Base-by-base conservation (phyloP, 1,140 invertebrate genomes). In the Mya arenaria region DNA sequence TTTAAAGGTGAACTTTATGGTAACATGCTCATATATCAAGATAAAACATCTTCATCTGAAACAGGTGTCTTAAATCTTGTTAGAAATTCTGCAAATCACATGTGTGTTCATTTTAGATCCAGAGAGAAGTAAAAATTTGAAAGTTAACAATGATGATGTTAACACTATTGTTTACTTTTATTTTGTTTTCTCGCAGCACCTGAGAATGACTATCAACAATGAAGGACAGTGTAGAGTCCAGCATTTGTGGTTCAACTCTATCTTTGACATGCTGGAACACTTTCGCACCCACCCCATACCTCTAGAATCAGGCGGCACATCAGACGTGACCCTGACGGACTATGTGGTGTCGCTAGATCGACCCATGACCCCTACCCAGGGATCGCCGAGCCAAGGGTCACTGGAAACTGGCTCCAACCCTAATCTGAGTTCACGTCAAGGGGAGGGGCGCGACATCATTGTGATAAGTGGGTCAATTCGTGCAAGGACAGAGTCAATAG, bases 221-320 rank as follows among this genome's bases (percentile, higher is more conserved):
- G 95, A 97, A 87, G 97, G 97, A 0, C 96, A 98, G 88, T 99
- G 98, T 92, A 95, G 97, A 28, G 97, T 99, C 28, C 98, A 99
- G 91, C 98, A 99, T 92, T 94, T 99, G n/a, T 98, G 97, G 95
- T 99, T 99, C 91, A 96, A 97, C 55, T 96, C 97, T 30, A 98
- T 99, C 84, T 97, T 98, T 90, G 98, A 99, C 91, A 98, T 99
- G 97, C 94, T 99, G 48, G 98, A 99, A 90, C 97, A 99, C 92
- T 99, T 99, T 93, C 95, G 97, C 23, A 95, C 96, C 71, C 96
- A 99, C 92, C 96, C 98, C 10, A 99, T 99, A 92, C 98, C 98
- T 30, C 94, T 99, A n/a, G 98, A 99, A 93, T 98, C 97, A 6
- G 98, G 98, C 25, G 98, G 98, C 23, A 96, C 97, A 3, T 97